Base-by-base conservation (phyloP, 1,140 invertebrate species). In the Spodoptera litura region DNA sequence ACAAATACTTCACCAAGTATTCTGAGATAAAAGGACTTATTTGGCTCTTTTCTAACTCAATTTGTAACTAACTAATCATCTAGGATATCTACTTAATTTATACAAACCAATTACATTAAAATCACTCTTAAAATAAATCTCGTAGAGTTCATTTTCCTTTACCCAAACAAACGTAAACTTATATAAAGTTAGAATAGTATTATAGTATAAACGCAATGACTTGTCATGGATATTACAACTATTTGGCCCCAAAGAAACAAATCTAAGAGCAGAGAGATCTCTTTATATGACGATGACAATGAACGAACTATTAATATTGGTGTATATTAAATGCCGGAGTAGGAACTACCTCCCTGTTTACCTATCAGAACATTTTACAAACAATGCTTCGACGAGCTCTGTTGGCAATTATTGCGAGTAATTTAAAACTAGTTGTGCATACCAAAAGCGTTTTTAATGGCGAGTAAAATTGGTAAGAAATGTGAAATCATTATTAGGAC, bases 241-340 rank as follows among this genome's bases (percentile, higher is more conserved):
- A 93, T 92, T 93, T 93, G 92, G 91, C 90, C 92, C 92, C 91
- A 81, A 91, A 86, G 87, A 93, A 91, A 91, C 81, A 85, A 90
- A 88, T 88, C 81, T 87, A 87, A 86, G 83, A 89, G 85, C 85
- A 87, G 82, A 89, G 89, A 91, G 88, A 92, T 90, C 85, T 86
- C 76, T 83, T 87, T 82, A 64, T 73, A 79, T 61, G 55, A 78
- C 25, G 66, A 70, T 70, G 76, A 61, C 64, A 58, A 71, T 78
- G 64, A 75, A 59, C 44, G 49, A 75, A 75, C 71, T 75, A 75
- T 75, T 55, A 64, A 53, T 49, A 73, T 71, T 75, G 73, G 51
- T 73, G 73, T 75, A 62, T 64, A 71, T 74, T 83, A 81, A 82
- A 85, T 83, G 80, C 79, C 77, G 75, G 66, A 56, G 56, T 86